Percentiles rank a stretch among this genome's conserved stretches.
phyloP scores from a whole-genome alignment of 2,888 invertebrate genomes.

The Drosophila prolongata region DNA sequence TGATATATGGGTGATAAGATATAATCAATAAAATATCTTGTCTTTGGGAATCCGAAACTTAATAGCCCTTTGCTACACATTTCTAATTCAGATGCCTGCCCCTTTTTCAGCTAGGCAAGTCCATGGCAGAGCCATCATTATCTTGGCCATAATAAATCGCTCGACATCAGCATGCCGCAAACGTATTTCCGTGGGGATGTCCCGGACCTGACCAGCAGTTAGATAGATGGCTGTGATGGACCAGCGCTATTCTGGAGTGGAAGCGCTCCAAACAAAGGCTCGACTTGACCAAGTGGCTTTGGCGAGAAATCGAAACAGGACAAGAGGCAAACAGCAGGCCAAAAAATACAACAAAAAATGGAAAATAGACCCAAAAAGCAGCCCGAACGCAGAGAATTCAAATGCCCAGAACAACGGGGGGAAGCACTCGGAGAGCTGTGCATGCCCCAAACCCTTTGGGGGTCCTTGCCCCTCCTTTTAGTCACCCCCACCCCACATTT shows the following conservation, averaged over 20 bases:
- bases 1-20: too few relatives aligned
- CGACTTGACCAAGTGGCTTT: conserved; percentile 67
- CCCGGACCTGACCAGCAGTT: conserved; percentile 58
- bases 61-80: neutral
- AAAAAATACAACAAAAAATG: neutral
- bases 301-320: conserved; percentile 63
- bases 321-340: conserved; percentile 71
- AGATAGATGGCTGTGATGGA: conserved; percentile 45
- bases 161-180: conserved; percentile 42
- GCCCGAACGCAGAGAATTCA: conserved; percentile 37
- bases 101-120: neutral
- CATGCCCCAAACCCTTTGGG: conserved; percentile 4
- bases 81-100: neutral
- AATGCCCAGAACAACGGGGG: conserved; percentile 56
- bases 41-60: neutral
- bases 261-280: conserved; percentile 53
- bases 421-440: conserved; percentile 30
- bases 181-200: conserved; percentile 50
- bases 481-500: neutral
- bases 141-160: conserved; percentile 45
- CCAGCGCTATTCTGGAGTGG: conserved; percentile 45
- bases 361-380: conserved; percentile 20
- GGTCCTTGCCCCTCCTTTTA: neutral
- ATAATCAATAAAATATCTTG: too few relatives aligned
- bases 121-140: conserved; percentile 26